Evolutionary conservation across 2,113 vertebrate species (phyloP), one percentile per base, ranked within the genome.

Genomic region (Rhinolophus sinicus): DNA sequence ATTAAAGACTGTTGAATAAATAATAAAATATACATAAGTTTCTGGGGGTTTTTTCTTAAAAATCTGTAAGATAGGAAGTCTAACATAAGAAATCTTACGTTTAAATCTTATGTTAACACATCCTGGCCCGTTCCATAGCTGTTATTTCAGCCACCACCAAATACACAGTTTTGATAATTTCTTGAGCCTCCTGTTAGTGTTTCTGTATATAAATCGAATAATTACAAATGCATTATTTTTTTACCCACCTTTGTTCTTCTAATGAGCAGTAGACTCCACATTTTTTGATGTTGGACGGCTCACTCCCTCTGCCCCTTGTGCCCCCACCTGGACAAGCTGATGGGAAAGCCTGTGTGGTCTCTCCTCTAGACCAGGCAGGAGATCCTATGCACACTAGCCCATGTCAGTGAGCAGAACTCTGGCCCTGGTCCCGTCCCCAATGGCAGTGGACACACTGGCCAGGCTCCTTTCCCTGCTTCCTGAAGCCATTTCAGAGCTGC

Each of bases 401-500:
- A 35, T 73, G 50, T 10, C 44, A 28, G 12, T 10, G 26, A 40
- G 76, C 7, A 82, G 18, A 82, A 12, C 16, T 65, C 40, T 94
- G 62, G 64, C 2, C 30, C 52, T 28, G 69, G 78, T 28, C 67
- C 40, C n/a, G 30, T 5, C 4, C 4, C 52, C 40, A 69, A 72
- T 15, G 13, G 35, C 56, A 33, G 33, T 65, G 70, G 54, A 94
- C 73, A 28, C 26, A 30, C 62, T 70, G 76, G 21, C 28, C 9
- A 33, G 26, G 73, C n/a, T 80, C 50, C 77, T 18, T 97, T 87
- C 56, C 60, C 83, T 84, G 62, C 44, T 64, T 35, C 58, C 4
- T 40, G 62, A 85, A 78, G 30, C n/a, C 44, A 80, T 88, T 86
- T 96, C 60, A 56, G 21, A 54, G 92, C 40, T 69, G 90, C 44